Evolutionary conservation across 2,888 invertebrate species (phyloP).

Genomic region (Archips xylosteana): DNA sequence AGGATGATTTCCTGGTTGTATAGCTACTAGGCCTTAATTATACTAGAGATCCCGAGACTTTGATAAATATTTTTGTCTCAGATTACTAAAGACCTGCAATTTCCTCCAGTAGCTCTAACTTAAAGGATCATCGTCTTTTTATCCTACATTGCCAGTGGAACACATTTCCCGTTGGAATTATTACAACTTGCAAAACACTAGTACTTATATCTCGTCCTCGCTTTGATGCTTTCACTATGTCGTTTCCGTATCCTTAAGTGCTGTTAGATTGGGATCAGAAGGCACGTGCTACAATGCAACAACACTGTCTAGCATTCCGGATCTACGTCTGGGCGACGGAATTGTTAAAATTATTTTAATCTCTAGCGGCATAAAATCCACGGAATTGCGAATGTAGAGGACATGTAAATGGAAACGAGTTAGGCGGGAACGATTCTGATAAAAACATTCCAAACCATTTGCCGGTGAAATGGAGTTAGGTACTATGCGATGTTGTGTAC

Average conservation of each 20-base stretch:
- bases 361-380: background rate
- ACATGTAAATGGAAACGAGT: background rate
- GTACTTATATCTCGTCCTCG: conserved; percentile 31
- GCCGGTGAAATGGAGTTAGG: background rate
- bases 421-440: background rate
- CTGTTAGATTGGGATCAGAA: conserved; percentile 31
- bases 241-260: conserved; percentile 37
- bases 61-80: background rate
- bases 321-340: conserved; percentile 9
- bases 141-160: background rate
- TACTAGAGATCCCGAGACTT: background rate
- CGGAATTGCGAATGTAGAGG: background rate
- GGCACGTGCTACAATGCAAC: conserved; percentile 32
- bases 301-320: conserved; percentile 25
- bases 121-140: background rate
- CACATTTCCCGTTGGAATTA: conserved; percentile 5
- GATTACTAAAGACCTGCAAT: too few species aligned
- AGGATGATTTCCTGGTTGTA: too few species aligned
- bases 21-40: background rate
- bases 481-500: background rate
- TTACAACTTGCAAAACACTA: conserved; percentile 24
- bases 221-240: conserved; percentile 29
- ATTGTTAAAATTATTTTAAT: conserved; percentile 1
- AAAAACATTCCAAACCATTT: conserved; percentile 2
- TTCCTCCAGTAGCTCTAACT: background rate